Evolutionary conservation across 2,888 invertebrate species (phyloP).

Genomic region (Cryptus viduatorius): DNA sequence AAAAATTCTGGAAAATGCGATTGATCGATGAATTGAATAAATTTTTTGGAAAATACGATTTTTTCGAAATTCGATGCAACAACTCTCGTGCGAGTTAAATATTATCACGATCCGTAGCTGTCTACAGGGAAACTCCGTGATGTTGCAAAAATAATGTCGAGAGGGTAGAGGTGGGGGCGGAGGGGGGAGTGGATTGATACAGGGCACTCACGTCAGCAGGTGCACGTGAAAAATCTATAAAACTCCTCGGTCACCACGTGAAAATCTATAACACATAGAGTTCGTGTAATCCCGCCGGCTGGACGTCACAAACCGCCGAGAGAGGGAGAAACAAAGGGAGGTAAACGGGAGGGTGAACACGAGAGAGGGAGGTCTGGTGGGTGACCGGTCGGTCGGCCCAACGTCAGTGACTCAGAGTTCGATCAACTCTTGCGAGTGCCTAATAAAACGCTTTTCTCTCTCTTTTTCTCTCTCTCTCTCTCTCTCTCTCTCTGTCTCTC

Average conservation of each 20-base stretch:
- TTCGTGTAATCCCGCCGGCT: constrained; percentile 51
- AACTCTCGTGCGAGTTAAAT: not conserved
- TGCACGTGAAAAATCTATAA: constrained; percentile 67
- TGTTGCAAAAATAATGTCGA: constrained; percentile 47
- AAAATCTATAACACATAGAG: constrained; percentile 54
- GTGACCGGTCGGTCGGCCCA: constrained; percentile 57
- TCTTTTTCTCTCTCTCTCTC: not conserved
- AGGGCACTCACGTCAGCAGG: constrained; percentile 56
- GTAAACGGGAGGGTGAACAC: constrained; percentile 31
- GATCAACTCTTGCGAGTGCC: constrained; percentile 62
- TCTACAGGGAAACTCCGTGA: not conserved
- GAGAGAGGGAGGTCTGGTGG: constrained; percentile 46
- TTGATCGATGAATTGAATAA: not conserved
- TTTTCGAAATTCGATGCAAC: not conserved
- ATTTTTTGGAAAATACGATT: not conserved
- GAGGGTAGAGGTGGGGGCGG: not conserved
- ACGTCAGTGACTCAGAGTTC: constrained; percentile 66
- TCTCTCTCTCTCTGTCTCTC: not conserved
- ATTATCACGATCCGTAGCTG: not conserved
- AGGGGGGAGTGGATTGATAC: constrained; percentile 1
- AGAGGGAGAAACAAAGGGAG: constrained; percentile 46
- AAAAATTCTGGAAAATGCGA: not conserved
- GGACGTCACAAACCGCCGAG: constrained; percentile 54
- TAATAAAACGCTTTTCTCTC: constrained; percentile 8
- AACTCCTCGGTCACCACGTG: constrained; percentile 46